Conservation (phyloP, 2,888 invertebrate species). For the Caenorhabditis wallacei region DNA sequence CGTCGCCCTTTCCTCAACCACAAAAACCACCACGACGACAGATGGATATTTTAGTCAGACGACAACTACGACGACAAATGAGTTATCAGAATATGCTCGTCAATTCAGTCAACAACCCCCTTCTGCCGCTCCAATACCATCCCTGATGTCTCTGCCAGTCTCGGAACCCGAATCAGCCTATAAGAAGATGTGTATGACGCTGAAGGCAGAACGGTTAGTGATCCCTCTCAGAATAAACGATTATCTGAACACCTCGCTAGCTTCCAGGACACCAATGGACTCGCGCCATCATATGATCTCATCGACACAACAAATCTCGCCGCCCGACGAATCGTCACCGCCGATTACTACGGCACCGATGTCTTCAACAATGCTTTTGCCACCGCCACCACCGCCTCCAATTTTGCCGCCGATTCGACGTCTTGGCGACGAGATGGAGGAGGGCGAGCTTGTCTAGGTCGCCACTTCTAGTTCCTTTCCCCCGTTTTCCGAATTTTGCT, state of each 20-base stretch:
- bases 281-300: slow-evolving; percentile 4
- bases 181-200: slow-evolving; percentile 49
- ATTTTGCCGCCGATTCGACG: not conserved
- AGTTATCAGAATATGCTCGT: not conserved
- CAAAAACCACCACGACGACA: not conserved
- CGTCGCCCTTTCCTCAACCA: not conserved
- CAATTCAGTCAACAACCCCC: not conserved
- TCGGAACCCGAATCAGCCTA: slow-evolving; percentile 34
- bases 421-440: slow-evolving; percentile 40
- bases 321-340: slow-evolving; percentile 44
- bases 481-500: slow-evolving; percentile 13
- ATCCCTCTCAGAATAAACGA: not conserved
- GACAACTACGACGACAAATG: not conserved
- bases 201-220: slow-evolving; percentile 32
- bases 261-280: not conserved
- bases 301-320: slow-evolving; percentile 46
- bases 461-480: not conserved
- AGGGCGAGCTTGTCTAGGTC: slow-evolving; percentile 47
- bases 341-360: slow-evolving; percentile 11
- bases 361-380: slow-evolving; percentile 20
- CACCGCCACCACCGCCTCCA: slow-evolving; percentile 30
- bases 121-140: not conserved
- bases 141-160: not conserved
- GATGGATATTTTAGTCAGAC: not conserved
- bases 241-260: not conserved